A percentile compares a stretch with the other conserved stretches of the same genome.
phyloP scores from a whole-genome alignment of 2,113 vertebrate genomes.

The Neogobius melanostomus region DNA sequence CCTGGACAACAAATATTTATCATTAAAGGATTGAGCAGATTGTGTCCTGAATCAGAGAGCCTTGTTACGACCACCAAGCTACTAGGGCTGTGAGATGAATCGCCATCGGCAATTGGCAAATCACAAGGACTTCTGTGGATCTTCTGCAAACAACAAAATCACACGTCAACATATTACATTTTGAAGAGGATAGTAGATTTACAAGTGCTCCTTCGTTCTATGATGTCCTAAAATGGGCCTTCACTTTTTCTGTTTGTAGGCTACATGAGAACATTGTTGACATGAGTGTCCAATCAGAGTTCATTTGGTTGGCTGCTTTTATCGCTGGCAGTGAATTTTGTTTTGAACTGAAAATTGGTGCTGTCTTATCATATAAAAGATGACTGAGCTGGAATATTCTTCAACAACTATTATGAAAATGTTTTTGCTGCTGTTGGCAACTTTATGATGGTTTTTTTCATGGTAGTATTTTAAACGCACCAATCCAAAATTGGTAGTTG shows the following conservation, averaged over 20 bases:
- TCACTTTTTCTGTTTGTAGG: conserved; percentile 16
- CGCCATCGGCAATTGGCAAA: too few relatives aligned
- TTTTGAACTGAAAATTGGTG: conserved; percentile 19
- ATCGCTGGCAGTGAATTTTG: conserved; percentile 38
- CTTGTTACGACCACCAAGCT: too few relatives aligned
- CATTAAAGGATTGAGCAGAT: too few relatives aligned
- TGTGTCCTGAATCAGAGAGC: too few relatives aligned
- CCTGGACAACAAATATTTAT: too few relatives aligned
- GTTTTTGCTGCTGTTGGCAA: background rate
- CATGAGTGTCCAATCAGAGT: conserved; percentile 47
- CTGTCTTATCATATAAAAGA: background rate
- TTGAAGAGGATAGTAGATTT: too few relatives aligned
- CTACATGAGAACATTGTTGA: conserved; percentile 42
- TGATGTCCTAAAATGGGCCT: background rate
- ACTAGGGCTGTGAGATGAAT: too few relatives aligned
- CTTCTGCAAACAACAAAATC: too few relatives aligned
- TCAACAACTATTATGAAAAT: background rate
- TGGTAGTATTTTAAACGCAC: background rate
- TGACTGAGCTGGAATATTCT: background rate
- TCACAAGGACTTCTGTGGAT: too few relatives aligned
- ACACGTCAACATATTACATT: too few relatives aligned
- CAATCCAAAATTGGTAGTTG: background rate
- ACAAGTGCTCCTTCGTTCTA: background rate
- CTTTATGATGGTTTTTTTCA: background rate
- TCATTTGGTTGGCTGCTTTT: conserved; percentile 43